These are phyloP conservation scores for Drosophila aff. DNA, from an alignment of 1,140 invertebrate genomes.

Conservation along the genomic window DNA sequence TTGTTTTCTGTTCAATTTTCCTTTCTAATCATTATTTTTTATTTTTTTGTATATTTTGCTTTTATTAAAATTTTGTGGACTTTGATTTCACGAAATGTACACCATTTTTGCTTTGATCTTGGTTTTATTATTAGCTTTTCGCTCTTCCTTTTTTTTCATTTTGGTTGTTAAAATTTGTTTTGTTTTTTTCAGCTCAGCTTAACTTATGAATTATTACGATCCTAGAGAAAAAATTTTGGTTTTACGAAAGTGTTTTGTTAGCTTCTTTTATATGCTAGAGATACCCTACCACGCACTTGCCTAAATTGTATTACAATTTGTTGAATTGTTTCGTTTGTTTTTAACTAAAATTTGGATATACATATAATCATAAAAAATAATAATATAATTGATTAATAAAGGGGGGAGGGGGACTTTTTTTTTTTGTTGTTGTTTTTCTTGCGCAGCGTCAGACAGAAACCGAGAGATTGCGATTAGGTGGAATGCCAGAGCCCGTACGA, in stretches of 20 bases:
- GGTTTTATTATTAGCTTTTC: constrained; percentile 27
- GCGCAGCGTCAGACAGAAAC: constrained; percentile 22
- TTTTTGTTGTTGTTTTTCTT: not conserved
- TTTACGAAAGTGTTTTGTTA: constrained; percentile 50
- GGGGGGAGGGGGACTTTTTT: not conserved
- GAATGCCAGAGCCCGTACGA: constrained; percentile 14
- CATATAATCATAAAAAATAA: constrained; percentile 19
- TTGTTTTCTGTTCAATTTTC: constrained; percentile 13
- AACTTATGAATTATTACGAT: constrained; percentile 42
- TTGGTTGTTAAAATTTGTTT: constrained; percentile 38
- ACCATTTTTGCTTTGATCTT: constrained; percentile 32
- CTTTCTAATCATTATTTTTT: not conserved
- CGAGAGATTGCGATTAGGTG: constrained; percentile 51
- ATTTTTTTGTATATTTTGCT: constrained; percentile 11
- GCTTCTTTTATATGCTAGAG: constrained; percentile 49
- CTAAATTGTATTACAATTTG: constrained; percentile 53
- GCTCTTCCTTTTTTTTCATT: constrained; percentile 1
- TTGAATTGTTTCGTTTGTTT: constrained; percentile 13
- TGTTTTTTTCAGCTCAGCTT: constrained; percentile 44
- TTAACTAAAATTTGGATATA: constrained; percentile 31
- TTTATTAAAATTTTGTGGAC: constrained; percentile 34
- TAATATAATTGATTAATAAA: constrained; percentile 8
- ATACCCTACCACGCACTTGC: constrained; percentile 56
- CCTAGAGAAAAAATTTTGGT: constrained; percentile 62
- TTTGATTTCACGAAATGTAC: constrained; percentile 52